Base-by-base conservation (phyloP, 2,888 invertebrate species). In the Polydrusus tereticollis region DNA sequence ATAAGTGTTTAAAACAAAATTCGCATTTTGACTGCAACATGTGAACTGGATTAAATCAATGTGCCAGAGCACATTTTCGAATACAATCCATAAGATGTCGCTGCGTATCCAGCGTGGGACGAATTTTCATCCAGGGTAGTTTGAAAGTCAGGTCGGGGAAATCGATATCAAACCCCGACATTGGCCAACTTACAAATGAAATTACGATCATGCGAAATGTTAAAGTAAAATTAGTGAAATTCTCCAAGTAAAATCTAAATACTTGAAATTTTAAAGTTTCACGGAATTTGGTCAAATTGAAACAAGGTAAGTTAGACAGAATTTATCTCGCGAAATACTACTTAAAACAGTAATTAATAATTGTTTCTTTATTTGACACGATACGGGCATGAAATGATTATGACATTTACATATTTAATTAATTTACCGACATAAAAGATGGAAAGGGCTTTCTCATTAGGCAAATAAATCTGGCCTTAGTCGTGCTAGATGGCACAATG, bases 101-200 rank as follows among this genome's bases (percentile, higher is more conserved):
- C 20, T 5, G n/a, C 8, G 2, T 10, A 5, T 16, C 6, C 10
- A 14, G 47, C 36, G 45, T 50, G 29, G 63, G 63, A 63, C 12
- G n/a, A 33, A 36, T 50, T 62, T 38, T 33, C 33, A 45, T 29
- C 43, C 63, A n/a, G 43, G 47, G 47, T 21, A 58, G 21, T n/a
- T 7, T 7, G 58, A 55, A 29, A 16, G 10, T 26, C 8, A 29
- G 29, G 16, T 55, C 10, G 29, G 16, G 47, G 7, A 63, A 63
- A 63, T 63, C 63, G 50, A 63, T 63, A 62, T 18, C 16, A 26
- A 55, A 10, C 29, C 52, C 8, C n/a, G 16, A 29, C 52, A 55
- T 29, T 29, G 29, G 16, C 26, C 26, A 29, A 52, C 29, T 29
- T 55, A 29, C 14, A 23, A 50, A n/a, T 50, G 5, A 50, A 55